Evolutionary conservation across 2,797 vertebrate species (phyloP), one percentile per base, ranked within the genome.

Genomic region (Falco columbarius): DNA sequence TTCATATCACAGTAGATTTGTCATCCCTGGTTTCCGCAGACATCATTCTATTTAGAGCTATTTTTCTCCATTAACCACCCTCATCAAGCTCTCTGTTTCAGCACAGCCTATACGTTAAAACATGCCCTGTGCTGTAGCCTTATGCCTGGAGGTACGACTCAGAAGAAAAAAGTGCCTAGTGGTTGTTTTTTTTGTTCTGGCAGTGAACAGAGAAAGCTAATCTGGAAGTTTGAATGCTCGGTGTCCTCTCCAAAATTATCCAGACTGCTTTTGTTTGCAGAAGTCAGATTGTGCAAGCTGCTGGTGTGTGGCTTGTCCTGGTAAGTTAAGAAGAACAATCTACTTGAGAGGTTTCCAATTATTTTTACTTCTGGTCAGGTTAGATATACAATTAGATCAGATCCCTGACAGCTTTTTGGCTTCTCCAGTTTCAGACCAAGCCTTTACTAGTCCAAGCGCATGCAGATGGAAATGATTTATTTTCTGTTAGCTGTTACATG

Each of bases 381-480:
- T 97, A 88, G 86, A 81, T 83, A 91, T 24, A 82, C 74, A 83
- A 77, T 91, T 89, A 96, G 91, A 94, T 72, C 8, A 4, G 70
- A 94, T 84, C 38, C 87, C 54, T 93, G 95, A 90, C 96, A 95
- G 89, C 16, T 94, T 96, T 92, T 97, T 95, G 92, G 93, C 91
- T 91, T 58, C 75, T 66, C 22, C 70, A 34, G 58, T 62, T 94
- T 83, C 70, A 96, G 72, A 86, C 14, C 55, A 90, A 93, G 55
- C 66, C 84, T 86, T 89, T 95, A 89, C 83, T 92, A 90, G 71
- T 58, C 91, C 79, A 80, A 89, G 83, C 3, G 1, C 68, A 92
- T 67, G 65, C 94, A 93, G 95, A 96, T 93, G 94, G 93, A 91
- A 97, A 59, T 62, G 71, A 95, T 96, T 92, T 95, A 71, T 91